phyloP scores from a whole-genome alignment of 2,797 vertebrate species.

The Philypnodon macrostomus region DNA sequence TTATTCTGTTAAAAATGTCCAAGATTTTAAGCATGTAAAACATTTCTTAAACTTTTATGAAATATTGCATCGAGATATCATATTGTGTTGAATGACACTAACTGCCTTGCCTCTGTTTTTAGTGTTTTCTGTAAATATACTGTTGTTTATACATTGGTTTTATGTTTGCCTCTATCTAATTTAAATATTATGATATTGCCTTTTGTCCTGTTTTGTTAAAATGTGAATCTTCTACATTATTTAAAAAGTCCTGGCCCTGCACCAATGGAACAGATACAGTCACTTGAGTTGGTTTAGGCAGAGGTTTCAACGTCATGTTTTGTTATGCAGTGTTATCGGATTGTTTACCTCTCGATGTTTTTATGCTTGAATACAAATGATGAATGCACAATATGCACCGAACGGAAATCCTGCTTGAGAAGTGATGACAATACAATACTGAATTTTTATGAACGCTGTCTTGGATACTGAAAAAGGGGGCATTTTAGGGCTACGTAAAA shows the following conservation, averaged over 20 bases:
- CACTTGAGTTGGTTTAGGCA: slow-evolving; percentile 42
- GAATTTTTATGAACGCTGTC: slow-evolving; percentile 26
- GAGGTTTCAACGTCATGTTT: slow-evolving; percentile 38
- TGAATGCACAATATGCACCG: slow-evolving; percentile 59
- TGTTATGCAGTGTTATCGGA: slow-evolving; percentile 61
- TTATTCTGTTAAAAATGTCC: slow-evolving; percentile 28
- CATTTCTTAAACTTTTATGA: slow-evolving; percentile 38
- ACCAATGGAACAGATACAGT: slow-evolving; percentile 60
- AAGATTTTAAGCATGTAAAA: slow-evolving; percentile 45
- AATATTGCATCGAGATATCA: slow-evolving; percentile 18
- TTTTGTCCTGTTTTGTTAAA: slow-evolving; percentile 32
- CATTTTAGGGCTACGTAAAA: slow-evolving; percentile 64
- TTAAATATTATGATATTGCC: slow-evolving; percentile 22
- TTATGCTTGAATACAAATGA: slow-evolving; percentile 51
- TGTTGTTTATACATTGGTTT: slow-evolving; percentile 28
- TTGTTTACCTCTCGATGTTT: slow-evolving; percentile 47
- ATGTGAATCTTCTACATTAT: slow-evolving; percentile 31
- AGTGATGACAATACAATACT: slow-evolving; percentile 55
- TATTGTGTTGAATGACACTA: slow-evolving; percentile 40
- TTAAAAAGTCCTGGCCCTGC: slow-evolving; percentile 31
- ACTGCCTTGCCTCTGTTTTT: slow-evolving; percentile 53
- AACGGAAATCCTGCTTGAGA: slow-evolving; percentile 39
- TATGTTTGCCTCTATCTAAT: slow-evolving; percentile 36
- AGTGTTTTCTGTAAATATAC: slow-evolving; percentile 57
- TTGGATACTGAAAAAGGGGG: slow-evolving; percentile 24